Percentiles rank a stretch among this genome's conserved stretches.
phyloP scores from a whole-genome alignment of 2,888 invertebrate genomes.

The Kryphioiulus occultus region DNA sequence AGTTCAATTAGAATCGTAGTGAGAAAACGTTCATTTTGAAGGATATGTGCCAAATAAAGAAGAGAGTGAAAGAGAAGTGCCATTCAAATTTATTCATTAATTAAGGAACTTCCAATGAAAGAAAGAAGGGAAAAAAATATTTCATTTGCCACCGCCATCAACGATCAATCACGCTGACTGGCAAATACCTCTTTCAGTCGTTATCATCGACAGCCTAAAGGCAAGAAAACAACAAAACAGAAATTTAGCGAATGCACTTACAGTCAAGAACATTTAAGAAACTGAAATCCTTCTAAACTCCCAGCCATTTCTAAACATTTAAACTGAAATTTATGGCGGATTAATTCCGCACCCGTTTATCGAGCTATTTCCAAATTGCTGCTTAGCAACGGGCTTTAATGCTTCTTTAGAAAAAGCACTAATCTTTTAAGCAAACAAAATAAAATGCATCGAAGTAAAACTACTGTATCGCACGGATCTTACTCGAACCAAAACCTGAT shows the following conservation, averaged over 20 bases:
- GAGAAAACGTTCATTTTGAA: not conserved
- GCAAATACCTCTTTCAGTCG: not conserved
- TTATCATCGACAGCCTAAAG: not conserved
- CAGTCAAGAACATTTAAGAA: no score
- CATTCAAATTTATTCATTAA: slow-evolving; percentile 31
- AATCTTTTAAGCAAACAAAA: not conserved
- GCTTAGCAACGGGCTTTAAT: not conserved
- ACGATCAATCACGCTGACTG: slow-evolving; percentile 21
- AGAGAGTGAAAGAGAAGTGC: not conserved
- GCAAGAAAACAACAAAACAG: not conserved
- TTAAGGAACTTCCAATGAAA: not conserved
- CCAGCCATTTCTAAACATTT: not conserved
- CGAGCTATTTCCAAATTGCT: not conserved
- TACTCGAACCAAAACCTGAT: not conserved
- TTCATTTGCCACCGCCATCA: not conserved
- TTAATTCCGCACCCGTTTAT: not conserved
- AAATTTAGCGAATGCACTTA: no score
- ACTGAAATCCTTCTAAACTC: no score
- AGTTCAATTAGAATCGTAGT: not conserved
- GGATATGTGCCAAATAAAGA: not conserved
- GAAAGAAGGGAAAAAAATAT: not conserved
- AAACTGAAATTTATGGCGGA: not conserved
- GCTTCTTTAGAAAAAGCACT: not conserved
- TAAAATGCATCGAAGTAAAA: not conserved
- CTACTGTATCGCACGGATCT: not conserved